Evolutionary conservation across 2,888 invertebrate genomes (phyloP).

Genomic region (Sinopyrophorus schimmeli): DNA sequence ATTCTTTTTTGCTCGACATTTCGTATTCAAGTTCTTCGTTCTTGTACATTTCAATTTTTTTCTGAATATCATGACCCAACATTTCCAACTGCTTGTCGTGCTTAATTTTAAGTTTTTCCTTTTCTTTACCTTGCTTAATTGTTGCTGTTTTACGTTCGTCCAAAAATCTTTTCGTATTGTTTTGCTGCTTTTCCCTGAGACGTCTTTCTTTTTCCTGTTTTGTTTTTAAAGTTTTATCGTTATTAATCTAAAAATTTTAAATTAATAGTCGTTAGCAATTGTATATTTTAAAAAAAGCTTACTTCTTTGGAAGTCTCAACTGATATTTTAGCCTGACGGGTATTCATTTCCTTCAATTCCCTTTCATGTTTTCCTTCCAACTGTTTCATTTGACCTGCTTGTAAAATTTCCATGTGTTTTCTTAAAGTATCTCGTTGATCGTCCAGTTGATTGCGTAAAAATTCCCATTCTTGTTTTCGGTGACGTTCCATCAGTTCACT

Average conservation of each 20-base stretch:
- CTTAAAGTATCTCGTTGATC: slow-evolving; percentile 76
- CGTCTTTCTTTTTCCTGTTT: slow-evolving; percentile 96
- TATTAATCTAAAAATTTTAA: slow-evolving; percentile 63
- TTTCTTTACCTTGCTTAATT: slow-evolving; percentile 89
- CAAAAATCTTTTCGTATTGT: slow-evolving; percentile 96
- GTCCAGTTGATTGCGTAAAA: slow-evolving; percentile 78
- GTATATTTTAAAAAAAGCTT: slow-evolving; percentile 20
- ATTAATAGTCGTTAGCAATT: too few relatives aligned
- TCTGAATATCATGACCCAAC: slow-evolving; percentile 83
- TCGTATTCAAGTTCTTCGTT: slow-evolving; percentile 91
- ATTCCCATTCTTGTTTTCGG: slow-evolving; percentile 80
- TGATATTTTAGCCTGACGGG: slow-evolving; percentile 92
- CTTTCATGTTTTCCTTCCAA: slow-evolving; percentile 89
- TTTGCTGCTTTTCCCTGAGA: slow-evolving; percentile 92
- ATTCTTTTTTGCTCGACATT: slow-evolving; percentile 85
- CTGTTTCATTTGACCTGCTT: slow-evolving; percentile 85
- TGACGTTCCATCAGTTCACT: slow-evolving; percentile 85
- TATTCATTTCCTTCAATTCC: slow-evolving; percentile 94
- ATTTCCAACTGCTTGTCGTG: slow-evolving; percentile 94
- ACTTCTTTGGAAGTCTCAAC: slow-evolving; percentile 97
- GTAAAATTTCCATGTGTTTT: slow-evolving; percentile 79
- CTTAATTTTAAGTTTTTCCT: slow-evolving; percentile 86
- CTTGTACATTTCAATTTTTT: slow-evolving; percentile 91
- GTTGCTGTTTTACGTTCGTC: slow-evolving; percentile 89
- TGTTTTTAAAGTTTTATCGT: slow-evolving; percentile 94